phyloP scores from a whole-genome alignment of 2,888 invertebrate genomes.

The Eupsilia transversa region DNA sequence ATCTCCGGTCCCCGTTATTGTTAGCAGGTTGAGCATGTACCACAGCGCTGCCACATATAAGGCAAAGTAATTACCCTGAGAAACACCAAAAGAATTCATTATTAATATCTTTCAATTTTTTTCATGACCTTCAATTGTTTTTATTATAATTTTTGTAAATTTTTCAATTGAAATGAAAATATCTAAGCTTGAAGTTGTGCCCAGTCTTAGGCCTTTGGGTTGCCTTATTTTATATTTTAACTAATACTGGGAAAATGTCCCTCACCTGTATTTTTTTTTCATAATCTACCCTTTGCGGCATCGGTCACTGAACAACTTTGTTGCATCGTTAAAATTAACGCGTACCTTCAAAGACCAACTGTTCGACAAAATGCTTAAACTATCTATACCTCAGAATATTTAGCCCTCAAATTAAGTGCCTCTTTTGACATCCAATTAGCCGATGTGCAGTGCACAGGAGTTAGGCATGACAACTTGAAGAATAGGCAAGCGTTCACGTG shows the following conservation, averaged over 20 bases:
- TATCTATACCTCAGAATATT: slow-evolving; percentile 79
- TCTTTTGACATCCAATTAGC: slow-evolving; percentile 86
- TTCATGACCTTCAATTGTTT: background rate
- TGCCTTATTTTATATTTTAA: background rate
- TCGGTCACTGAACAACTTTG: background rate
- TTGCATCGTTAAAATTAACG: background rate
- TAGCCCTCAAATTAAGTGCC: slow-evolving; percentile 80
- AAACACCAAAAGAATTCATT: slow-evolving; percentile 45
- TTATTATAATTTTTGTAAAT: background rate
- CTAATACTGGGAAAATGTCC: background rate
- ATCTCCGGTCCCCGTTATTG: slow-evolving; percentile 89
- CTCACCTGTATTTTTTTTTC: too few species aligned
- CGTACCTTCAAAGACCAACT: background rate
- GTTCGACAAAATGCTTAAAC: background rate
- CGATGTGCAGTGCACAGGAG: slow-evolving; percentile 83
- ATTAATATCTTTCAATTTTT: background rate
- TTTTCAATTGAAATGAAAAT: too few species aligned
- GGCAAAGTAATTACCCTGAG: slow-evolving; percentile 81
- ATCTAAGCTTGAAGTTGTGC: background rate
- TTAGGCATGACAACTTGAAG: slow-evolving; percentile 87
- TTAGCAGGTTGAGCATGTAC: slow-evolving; percentile 88
- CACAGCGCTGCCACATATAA: slow-evolving; percentile 87
- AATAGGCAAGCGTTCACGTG: slow-evolving; percentile 88
- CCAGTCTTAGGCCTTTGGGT: background rate
- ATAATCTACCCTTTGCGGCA: background rate